Evolutionary conservation across 1,140 invertebrate species (phyloP), one percentile per base, ranked within the genome.

Genomic region (Cherax quadricarinatus): DNA sequence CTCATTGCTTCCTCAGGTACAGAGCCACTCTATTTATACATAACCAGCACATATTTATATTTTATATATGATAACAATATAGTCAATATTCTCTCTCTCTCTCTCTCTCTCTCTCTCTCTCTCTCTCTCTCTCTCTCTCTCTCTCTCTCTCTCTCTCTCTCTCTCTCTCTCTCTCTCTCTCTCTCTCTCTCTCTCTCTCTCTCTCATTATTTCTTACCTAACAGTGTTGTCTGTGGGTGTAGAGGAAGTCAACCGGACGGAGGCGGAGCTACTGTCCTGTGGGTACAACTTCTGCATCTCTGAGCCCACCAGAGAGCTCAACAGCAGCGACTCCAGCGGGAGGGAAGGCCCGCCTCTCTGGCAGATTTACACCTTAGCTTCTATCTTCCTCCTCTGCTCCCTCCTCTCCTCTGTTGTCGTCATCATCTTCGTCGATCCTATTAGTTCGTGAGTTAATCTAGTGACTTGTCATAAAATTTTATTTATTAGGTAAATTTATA

Each of bases 1-100:
- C 96, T 99, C 60, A 98, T 99, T 94, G 99, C 98, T 21, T 99
- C 98, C 86, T 96, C 98, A 94, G 97, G 97, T 98, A 95, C 96
- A 96, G 30, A 41, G 30, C 30, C 30, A 41, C 30, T 41, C 0
- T 41, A 41, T 41, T 41, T 41, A 41, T 41, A 41, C n/a, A n/a
- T n/a, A n/a, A n/a, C n/a, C n/a, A n/a, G n/a, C n/a, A n/a, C n/a
- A n/a, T n/a, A n/a, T n/a, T 41, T 41, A 41, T 41, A 41, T 41
- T 41, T 41, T 2, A 41, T 1, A 1, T 41, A 41, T 41, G 30
- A 41, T 41, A 41, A 41, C 0, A 41, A 41, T 41, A 41, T 41
- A 2, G 2, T 41, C 30, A 0, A 41, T 41, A 41, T 41, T 41
- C 30, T 2, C 30, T 1, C 30, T 41, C 30, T 41, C 30, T 41